Percentiles rank a stretch among this genome's conserved stretches.
These are phyloP conservation scores for Caprella mutica DNA, from an alignment of 2,888 invertebrate species.

Conservation along the genomic window DNA sequence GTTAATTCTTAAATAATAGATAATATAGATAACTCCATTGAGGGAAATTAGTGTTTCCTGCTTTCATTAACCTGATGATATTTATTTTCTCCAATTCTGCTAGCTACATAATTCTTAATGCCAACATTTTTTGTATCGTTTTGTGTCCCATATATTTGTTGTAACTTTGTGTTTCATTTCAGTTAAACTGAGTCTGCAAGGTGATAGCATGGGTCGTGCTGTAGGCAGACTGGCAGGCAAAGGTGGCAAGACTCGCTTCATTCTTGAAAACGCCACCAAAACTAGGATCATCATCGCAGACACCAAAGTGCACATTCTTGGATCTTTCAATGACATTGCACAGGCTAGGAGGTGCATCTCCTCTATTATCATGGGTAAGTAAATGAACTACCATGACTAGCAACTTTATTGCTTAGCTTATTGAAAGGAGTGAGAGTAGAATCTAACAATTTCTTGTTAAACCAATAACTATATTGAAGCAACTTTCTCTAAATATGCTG, in stretches of 20 bases:
- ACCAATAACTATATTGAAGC: no score
- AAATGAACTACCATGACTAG: background rate
- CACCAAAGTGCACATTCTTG: slow-evolving; percentile 89
- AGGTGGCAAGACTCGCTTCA: slow-evolving; percentile 91
- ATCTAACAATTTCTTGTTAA: no score
- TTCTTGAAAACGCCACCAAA: slow-evolving; percentile 97
- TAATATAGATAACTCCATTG: no score
- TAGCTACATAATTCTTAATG: background rate
- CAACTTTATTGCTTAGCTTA: background rate
- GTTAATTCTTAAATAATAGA: no score
- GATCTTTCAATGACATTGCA: slow-evolving; percentile 93
- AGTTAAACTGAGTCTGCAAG: slow-evolving; percentile 76
- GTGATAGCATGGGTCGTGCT: slow-evolving; percentile 89
- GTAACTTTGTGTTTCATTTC: slow-evolving; percentile 27
- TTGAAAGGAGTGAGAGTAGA: no score
- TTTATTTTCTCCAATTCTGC: no score
- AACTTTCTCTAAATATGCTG: no score
- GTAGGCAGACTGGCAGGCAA: slow-evolving; percentile 97
- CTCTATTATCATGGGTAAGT: slow-evolving; percentile 74
- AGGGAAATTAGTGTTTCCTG: no score
- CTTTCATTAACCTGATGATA: no score
- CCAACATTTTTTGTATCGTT: background rate
- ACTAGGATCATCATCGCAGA: slow-evolving; percentile 95
- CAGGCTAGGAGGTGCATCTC: slow-evolving; percentile 88
- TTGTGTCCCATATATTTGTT: background rate